phyloP scores from a whole-genome alignment of 2,888 invertebrate species.

The Epiblema foenella region DNA sequence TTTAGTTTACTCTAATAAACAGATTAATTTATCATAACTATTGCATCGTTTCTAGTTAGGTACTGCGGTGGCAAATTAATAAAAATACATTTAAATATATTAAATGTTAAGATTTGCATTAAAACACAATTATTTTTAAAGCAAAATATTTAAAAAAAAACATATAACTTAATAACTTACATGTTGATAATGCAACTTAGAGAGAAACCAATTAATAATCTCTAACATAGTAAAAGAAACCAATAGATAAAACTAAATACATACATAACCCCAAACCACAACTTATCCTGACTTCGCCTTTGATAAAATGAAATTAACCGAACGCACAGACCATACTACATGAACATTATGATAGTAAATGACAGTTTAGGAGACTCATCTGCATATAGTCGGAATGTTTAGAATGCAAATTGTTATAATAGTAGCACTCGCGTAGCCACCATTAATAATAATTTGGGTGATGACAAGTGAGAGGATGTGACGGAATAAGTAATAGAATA shows the following conservation, averaged over 20 bases:
- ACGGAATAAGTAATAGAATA: slow-evolving; percentile 31
- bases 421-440: slow-evolving; percentile 53
- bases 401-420: slow-evolving; percentile 69
- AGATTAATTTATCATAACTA: no score
- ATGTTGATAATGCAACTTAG: no score
- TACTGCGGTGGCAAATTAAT: no score
- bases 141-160: no score
- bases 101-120: no score
- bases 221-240: no score
- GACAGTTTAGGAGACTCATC: slow-evolving; percentile 51
- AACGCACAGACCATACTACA: slow-evolving; percentile 31
- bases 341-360: slow-evolving; percentile 27
- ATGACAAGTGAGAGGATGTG: slow-evolving; percentile 44
- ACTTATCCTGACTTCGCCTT: background rate
- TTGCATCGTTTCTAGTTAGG: no score
- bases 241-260: background rate
- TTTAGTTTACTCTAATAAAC: no score
- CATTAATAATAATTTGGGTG: slow-evolving; percentile 64
- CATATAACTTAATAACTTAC: no score
- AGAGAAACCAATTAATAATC: no score
- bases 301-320: slow-evolving; percentile 18
- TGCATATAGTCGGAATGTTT: slow-evolving; percentile 57
- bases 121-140: no score
- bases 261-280: slow-evolving; percentile 8
- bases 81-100: no score